phyloP scores from a whole-genome alignment of 1,140 invertebrate genomes.

The Sipha flava region DNA sequence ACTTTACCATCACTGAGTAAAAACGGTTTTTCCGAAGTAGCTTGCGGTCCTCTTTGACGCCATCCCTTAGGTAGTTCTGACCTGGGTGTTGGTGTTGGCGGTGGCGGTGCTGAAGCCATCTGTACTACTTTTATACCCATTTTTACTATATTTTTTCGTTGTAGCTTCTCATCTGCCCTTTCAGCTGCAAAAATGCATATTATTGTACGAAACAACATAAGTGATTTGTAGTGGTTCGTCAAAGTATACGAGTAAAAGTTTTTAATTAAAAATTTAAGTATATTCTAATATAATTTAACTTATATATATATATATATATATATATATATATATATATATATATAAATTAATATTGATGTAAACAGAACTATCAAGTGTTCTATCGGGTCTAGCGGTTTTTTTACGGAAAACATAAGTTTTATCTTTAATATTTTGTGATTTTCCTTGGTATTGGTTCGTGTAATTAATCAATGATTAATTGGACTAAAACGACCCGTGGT shows the following conservation, averaged over 20 bases:
- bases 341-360: too few species aligned
- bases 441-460: background rate
- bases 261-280: too few species aligned
- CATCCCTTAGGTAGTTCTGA: background rate
- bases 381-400: too few species aligned
- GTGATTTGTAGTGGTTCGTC: too few species aligned
- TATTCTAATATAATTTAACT: too few species aligned
- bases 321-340: too few species aligned
- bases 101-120: slow-evolving; percentile 43
- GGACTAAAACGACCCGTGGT: background rate
- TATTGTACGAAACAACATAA: background rate
- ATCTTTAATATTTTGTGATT: background rate
- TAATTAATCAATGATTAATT: background rate
- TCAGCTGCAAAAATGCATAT: slow-evolving; percentile 53
- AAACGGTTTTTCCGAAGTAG: slow-evolving; percentile 52
- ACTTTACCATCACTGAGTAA: slow-evolving; percentile 56
- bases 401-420: background rate
- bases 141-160: slow-evolving; percentile 64
- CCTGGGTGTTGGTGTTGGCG: slow-evolving; percentile 40
- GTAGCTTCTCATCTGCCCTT: slow-evolving; percentile 63
- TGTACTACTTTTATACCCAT: slow-evolving; percentile 74
- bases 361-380: too few species aligned
- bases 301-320: too few species aligned
- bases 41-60: slow-evolving; percentile 42
- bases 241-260: too few species aligned